Evolutionary conservation across 2,113 vertebrate genomes (phyloP).

Genomic region (Varanus komodoensis): DNA sequence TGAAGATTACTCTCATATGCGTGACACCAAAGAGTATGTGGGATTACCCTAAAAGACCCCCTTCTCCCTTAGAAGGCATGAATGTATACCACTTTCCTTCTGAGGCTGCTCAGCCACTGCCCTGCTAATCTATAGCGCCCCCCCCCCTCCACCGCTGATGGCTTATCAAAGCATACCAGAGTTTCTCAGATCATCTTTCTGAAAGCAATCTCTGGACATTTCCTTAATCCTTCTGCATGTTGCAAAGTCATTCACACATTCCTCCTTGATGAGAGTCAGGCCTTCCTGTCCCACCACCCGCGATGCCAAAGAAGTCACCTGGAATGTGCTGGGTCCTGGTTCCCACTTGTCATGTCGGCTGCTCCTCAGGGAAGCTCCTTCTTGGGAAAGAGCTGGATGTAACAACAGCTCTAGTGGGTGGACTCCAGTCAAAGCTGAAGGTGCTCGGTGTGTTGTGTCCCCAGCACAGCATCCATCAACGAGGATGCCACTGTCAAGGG

Average conservation of each 20-base stretch:
- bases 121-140: neutral
- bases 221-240: constrained; percentile 26
- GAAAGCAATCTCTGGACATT: constrained; percentile 20
- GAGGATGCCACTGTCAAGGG: neutral
- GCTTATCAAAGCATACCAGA: constrained; percentile 24
- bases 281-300: neutral
- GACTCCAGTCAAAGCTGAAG: neutral
- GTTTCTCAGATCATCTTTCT: constrained; percentile 21
- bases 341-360: constrained; percentile 25
- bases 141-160: neutral
- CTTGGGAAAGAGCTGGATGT: neutral
- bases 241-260: constrained; percentile 47
- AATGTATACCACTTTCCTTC: neutral
- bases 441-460: neutral
- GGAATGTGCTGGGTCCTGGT: constrained; percentile 5
- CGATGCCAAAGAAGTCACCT: constrained; percentile 10
- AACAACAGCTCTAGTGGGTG: neutral
- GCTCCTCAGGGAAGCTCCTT: constrained; percentile 14
- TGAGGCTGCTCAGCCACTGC: neutral
- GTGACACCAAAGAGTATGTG: neutral
- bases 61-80: neutral
- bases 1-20: too few relatives aligned
- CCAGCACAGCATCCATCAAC: neutral
- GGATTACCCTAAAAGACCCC: neutral
- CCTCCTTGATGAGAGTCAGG: constrained; percentile 28